Base-by-base conservation (phyloP, 1,140 invertebrate species). In the Drosophila sp. region DNA sequence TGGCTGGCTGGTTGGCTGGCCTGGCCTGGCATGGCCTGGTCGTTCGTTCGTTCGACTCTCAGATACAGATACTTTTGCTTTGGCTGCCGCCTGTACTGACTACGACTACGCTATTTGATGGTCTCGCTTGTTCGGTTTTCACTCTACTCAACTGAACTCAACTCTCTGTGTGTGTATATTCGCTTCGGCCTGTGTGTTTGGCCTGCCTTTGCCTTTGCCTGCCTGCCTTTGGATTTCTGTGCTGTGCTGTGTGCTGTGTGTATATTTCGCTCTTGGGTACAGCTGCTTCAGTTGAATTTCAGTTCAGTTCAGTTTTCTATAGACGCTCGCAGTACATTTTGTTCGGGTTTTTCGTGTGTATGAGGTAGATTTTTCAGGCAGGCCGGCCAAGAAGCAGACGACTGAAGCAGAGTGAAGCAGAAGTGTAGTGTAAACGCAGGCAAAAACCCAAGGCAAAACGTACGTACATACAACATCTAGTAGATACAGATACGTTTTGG, bases 211-310 rank as follows among this genome's bases (percentile, higher is more conserved):
- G 62, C 57, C 61, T 70, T 67, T 54, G 54, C 50, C 62, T 70
- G 55, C 17, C 56, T 57, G 60, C 41, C 58, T 62, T 66, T 80
- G 78, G 60, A 66, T 73, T 72, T 79, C 75, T 65, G 60, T 71
- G 35, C 35, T 38, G 17, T 72, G 80, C 70, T 69, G 75, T 79
- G 72, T 73, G 77, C 63, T 79, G 70, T 64, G 73, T 47, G 40
- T 75, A 64, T 64, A 61, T 80, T 77, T 81, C 66, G 60, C 32
- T 63, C 80, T 76, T 87, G 85, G 85, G 84, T 89, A 89, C 84
- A 89, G 84, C 84, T 90, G 84, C 84, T 90, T 89, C 84, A 89
- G 84, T 89, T 80, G 77, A 90, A 90, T 89, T 89, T 89, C 84
- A 89, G 84, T 89, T 79, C 76, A 79, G 76, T 79, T 89, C 84